phyloP scores from a whole-genome alignment of 2,113 vertebrate species.

The Pycnonotus jocosus region DNA sequence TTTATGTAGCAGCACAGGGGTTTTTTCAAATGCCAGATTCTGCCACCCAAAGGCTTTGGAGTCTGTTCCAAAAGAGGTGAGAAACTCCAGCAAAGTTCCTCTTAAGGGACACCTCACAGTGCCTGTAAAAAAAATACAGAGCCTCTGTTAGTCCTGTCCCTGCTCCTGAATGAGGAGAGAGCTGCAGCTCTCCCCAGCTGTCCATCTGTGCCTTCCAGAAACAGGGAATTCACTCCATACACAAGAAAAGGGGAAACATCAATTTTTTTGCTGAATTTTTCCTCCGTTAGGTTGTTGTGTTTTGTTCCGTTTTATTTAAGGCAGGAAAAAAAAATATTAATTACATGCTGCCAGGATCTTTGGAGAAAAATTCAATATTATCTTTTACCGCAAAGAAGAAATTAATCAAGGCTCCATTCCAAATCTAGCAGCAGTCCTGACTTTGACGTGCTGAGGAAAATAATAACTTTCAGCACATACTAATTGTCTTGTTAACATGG shows the following conservation, averaged over 20 bases:
- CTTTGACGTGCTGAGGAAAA: conserved; percentile 50
- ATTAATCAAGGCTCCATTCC: conserved; percentile 53
- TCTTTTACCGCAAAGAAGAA: conserved; percentile 31
- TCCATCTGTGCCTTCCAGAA: not conserved
- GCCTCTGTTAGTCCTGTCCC: not conserved
- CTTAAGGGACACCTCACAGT: fast-evolving
- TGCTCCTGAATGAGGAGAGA: fast-evolving
- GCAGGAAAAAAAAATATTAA: conserved; percentile 21
- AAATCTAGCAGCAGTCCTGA: conserved; percentile 32
- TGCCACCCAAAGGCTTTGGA: not conserved
- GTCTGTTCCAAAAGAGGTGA: not conserved
- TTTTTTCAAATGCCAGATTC: not conserved
- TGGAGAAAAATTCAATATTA: conserved; percentile 62
- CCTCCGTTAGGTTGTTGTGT: not conserved
- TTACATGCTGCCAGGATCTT: conserved; percentile 59
- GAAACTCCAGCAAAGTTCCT: not conserved
- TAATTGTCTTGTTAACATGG: conserved; percentile 74
- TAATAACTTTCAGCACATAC: conserved; percentile 67
- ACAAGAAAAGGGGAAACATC: not conserved
- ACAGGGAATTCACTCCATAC: not conserved
- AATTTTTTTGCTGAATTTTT: not conserved
- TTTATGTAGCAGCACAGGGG: fast-evolving
- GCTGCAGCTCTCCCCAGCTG: not conserved
- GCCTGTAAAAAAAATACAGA: not conserved
- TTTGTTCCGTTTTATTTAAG: conserved; percentile 40